These are phyloP conservation scores for Stichodactyla helianthus DNA, from an alignment of 64 coral and sea anemone species.

Conservation along the genomic window DNA sequence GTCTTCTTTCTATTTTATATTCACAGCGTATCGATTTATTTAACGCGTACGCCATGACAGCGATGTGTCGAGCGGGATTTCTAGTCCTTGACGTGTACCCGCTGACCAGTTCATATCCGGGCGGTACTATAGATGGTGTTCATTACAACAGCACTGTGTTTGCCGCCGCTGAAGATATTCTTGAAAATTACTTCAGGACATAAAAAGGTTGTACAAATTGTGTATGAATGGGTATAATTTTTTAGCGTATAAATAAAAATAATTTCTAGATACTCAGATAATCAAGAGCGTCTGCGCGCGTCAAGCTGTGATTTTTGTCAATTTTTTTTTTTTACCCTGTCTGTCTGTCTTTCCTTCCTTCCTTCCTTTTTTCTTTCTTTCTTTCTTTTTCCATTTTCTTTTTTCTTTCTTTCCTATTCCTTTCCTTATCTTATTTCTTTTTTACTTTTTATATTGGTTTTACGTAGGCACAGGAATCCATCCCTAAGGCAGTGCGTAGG, in stretches of 20 bases:
- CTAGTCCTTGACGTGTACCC: constrained; percentile 77
- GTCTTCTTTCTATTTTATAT: background rate
- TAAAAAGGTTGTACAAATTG: background rate
- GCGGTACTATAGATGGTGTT: constrained; percentile 68
- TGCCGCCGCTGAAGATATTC: constrained; percentile 50
- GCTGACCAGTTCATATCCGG: constrained; percentile 68
- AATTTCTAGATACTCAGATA: background rate
- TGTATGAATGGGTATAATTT: background rate
- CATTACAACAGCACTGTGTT: constrained; percentile 65
- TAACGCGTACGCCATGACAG: constrained; percentile 71
- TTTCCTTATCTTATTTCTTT: too few relatives aligned
- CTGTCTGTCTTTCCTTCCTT: too few relatives aligned
- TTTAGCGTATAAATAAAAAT: background rate
- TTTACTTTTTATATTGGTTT: too few relatives aligned
- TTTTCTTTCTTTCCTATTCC: too few relatives aligned
- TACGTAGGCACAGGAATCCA: too few relatives aligned
- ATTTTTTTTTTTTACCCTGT: too few relatives aligned
- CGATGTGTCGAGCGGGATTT: constrained; percentile 74
- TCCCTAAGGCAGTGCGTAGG: too few relatives aligned
- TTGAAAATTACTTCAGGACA: constrained; percentile 60
- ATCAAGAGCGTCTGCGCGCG: too few relatives aligned
- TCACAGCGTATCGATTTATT: constrained; percentile 65
- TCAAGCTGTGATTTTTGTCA: too few relatives aligned
- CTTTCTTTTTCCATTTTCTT: too few relatives aligned
- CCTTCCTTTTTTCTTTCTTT: too few relatives aligned